phyloP scores from a whole-genome alignment of 2,113 vertebrate species.

The Anseranas semipalmata region DNA sequence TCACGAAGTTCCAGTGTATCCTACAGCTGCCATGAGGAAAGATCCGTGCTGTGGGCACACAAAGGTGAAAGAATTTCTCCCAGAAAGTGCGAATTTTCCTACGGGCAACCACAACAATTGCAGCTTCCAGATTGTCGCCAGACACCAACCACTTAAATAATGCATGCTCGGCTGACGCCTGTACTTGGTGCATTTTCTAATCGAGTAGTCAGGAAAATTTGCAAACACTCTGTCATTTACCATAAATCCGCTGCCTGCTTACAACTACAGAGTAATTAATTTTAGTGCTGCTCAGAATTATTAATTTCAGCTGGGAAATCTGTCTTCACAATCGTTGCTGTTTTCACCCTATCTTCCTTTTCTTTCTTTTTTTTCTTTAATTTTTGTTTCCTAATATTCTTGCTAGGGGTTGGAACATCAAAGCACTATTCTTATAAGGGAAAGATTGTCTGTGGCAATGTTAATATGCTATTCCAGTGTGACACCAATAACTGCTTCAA shows the following conservation, averaged over 20 bases:
- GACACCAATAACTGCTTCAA: neutral
- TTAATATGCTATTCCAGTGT: neutral
- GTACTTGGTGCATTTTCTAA: slow-evolving; percentile 80
- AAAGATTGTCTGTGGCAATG: slow-evolving; percentile 16
- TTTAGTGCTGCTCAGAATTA: slow-evolving; percentile 76
- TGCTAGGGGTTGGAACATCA: slow-evolving; percentile 27
- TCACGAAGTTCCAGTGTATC: slow-evolving; percentile 83
- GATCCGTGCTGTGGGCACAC: slow-evolving; percentile 80
- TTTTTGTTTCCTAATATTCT: neutral
- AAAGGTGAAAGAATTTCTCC: slow-evolving; percentile 87
- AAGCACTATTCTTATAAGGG: neutral
- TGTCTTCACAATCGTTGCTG: slow-evolving; percentile 14
- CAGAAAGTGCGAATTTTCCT: slow-evolving; percentile 84
- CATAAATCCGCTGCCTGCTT: slow-evolving; percentile 87
- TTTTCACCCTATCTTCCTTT: neutral
- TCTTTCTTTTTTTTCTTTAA: too few relatives aligned
- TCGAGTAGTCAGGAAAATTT: slow-evolving; percentile 80
- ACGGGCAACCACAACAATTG: slow-evolving; percentile 79
- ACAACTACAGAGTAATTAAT: slow-evolving; percentile 78
- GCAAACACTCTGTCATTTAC: slow-evolving; percentile 81
- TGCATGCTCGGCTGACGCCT: slow-evolving; percentile 78
- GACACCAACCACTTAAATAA: slow-evolving; percentile 85
- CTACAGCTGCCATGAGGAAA: slow-evolving; percentile 80
- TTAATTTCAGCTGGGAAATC: slow-evolving; percentile 72
- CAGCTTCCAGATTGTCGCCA: slow-evolving; percentile 80